Evolutionary conservation across 2,888 invertebrate species (phyloP), one percentile per base, ranked within the genome.

Genomic region (Pocota personata): DNA sequence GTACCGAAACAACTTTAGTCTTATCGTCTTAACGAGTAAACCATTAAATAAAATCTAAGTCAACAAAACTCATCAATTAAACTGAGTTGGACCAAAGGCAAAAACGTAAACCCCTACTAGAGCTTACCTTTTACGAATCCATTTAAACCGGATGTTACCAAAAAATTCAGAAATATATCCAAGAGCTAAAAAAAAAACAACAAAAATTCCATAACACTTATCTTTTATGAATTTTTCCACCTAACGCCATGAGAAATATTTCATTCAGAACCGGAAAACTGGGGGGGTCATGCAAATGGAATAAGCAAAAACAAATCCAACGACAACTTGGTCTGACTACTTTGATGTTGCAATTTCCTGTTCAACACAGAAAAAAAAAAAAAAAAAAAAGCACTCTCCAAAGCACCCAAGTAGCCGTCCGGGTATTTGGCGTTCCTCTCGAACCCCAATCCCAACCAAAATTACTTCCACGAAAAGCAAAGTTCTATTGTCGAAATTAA

Each of bases 401-500:
- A 40, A 62, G 16, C 37, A 27, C 32, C 16, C 30, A n/a, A 37
- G 4, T n/a, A n/a, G n/a, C n/a, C 35, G 50, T 16, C 19, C 30
- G 14, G 60, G 46, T 40, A 66, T 35, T 66, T 48, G 19, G 60
- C 19, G 21, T 19, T 35, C 52, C 32, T 19, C 64, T 64, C 46
- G 43, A 57, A 58, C 3, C 52, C 58, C 48, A 35, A 19, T 8
- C 12, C 50, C 40, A 52, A 64, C 46, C 67, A 48, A 57, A 82
- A 69, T 60, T 62, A 77, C 83, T 62, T 78, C 43, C 82, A 84
- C 79, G 79, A 37, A 79, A 72, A 71, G 76, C 72, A 76, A 69
- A 67, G 76, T 40, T 75, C 79, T 78, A 87, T 88, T 87, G 88
- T 86, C 76, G 84, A 87, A 88, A 88, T 88, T 88, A 88, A 88